These are phyloP conservation scores for Drosophila bocqueti DNA, from an alignment of 1,140 invertebrate species.

Conservation along the genomic window DNA sequence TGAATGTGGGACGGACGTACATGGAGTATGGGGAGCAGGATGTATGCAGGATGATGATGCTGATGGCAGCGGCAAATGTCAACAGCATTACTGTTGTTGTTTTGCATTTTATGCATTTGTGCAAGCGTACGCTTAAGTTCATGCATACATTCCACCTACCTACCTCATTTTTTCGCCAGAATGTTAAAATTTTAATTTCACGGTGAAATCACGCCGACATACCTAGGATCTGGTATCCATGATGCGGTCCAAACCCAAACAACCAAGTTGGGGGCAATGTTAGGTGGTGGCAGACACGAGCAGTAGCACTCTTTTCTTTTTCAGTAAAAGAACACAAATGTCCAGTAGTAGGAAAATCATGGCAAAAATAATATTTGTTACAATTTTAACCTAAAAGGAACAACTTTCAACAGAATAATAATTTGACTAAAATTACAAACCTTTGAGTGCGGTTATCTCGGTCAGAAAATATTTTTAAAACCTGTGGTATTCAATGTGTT, in stretches of 20 bases:
- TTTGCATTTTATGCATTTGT: constrained; percentile 38
- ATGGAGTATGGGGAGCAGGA: constrained; percentile 11
- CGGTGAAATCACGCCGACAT: constrained; percentile 57
- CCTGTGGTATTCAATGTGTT: background rate
- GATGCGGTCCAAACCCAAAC: background rate
- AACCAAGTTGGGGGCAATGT: constrained; percentile 11
- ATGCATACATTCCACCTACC: constrained; percentile 28
- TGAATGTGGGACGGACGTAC: constrained; percentile 18
- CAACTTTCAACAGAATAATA: background rate
- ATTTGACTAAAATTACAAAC: background rate
- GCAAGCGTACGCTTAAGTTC: constrained; percentile 24
- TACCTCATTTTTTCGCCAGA: constrained; percentile 55
- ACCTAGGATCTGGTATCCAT: constrained; percentile 7
- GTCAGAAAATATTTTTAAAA: background rate
- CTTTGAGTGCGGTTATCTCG: background rate
- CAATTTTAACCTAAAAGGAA: background rate
- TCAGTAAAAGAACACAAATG: background rate
- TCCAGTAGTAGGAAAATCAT: background rate
- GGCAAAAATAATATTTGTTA: background rate
- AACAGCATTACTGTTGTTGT: constrained; percentile 71
- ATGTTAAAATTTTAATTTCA: constrained; percentile 79
- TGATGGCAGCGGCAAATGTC: constrained; percentile 76
- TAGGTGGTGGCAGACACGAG: background rate
- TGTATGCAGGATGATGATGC: constrained; percentile 48
- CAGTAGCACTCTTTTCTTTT: background rate